phyloP scores from a whole-genome alignment of 1,140 invertebrate species.

The Halesus radiatus region DNA sequence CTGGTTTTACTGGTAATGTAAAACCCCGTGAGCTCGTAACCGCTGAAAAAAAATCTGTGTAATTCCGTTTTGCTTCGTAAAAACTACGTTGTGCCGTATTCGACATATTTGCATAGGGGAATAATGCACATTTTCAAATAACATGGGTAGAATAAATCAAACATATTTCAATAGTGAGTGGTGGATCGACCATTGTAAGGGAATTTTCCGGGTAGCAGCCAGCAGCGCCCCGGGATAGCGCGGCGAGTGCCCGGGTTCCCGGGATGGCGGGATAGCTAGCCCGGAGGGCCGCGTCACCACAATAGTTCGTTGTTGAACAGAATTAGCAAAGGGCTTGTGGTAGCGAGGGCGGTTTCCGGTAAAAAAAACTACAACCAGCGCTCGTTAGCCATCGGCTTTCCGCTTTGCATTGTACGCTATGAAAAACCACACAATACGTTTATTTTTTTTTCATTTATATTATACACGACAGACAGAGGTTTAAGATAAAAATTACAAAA shows the following conservation, averaged over 20 bases:
- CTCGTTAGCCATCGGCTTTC: conserved; percentile 20
- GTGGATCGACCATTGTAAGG: conserved; percentile 12
- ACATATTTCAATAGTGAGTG: neutral
- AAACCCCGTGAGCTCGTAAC: too few species aligned
- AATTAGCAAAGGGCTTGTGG: conserved; percentile 41
- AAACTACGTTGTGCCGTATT: too few species aligned
- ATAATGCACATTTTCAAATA: conserved; percentile 14
- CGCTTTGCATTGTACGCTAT: neutral
- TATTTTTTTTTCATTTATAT: too few species aligned
- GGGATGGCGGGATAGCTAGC: neutral
- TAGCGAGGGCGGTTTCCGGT: conserved; percentile 1
- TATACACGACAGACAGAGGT: too few species aligned
- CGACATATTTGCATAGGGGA: neutral
- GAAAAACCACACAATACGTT: neutral
- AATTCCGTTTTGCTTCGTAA: too few species aligned
- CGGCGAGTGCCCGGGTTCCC: neutral
- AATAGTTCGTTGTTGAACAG: conserved; percentile 43
- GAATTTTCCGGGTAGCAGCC: too few species aligned
- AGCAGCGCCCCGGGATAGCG: neutral
- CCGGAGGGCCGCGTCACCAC: neutral
- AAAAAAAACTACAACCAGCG: conserved; percentile 1
- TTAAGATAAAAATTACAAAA: too few species aligned
- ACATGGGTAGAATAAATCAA: conserved; percentile 2
- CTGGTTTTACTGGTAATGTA: too few species aligned
- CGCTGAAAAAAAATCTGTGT: too few species aligned